Evolutionary conservation across 2,113 vertebrate genomes (phyloP), one percentile per base, ranked within the genome.

Genomic region (Raphicerus campestris): DNA sequence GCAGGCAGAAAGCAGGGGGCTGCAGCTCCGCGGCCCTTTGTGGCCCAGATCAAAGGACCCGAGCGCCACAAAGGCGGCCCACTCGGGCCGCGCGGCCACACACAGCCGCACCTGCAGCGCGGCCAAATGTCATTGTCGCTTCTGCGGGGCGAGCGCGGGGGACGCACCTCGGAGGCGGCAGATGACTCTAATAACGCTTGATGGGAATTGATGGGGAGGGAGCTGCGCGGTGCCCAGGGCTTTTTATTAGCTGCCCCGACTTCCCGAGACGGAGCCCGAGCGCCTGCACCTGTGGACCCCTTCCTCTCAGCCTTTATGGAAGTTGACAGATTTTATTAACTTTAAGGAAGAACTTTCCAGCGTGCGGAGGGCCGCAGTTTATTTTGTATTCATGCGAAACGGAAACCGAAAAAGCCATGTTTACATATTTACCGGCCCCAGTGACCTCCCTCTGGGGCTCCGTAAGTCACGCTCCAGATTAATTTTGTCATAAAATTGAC

Each of bases 21-120:
- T 99, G 99, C 99, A 98, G 98, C 98, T 98, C 98, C 98, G 98
- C 97, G 97, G 99, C 98, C 98, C 98, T 99, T 98, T 98, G 98
- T 98, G 98, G 89, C 60, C 84, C 98, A 99, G 99, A 99, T 99
- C 99, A 99, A 99, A 99, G 99, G 98, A 98, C 98, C 97, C 16
- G 94, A 45, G 97, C 96, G 95, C 99, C 99, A 99, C 99, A 99
- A 99, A 99, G 98, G 99, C 98, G 98, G 98, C 98, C 98, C 97
- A 83, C 98, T 99, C 98, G 97, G 97, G 98, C 98, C 97, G 98
- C 95, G 0, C 98, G 98, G 98, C 98, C 98, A 99, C 99, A 98
- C 98, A 98, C 98, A 95, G 97, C 98, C 98, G 99, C 99, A 99
- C 99, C 99, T 99, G 99, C 99, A 98, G 98, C 98, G 98, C 97